Evolutionary conservation across 2,888 invertebrate genomes (phyloP), one percentile per base, ranked within the genome.

Genomic region (Dichetophora obliterata): DNA sequence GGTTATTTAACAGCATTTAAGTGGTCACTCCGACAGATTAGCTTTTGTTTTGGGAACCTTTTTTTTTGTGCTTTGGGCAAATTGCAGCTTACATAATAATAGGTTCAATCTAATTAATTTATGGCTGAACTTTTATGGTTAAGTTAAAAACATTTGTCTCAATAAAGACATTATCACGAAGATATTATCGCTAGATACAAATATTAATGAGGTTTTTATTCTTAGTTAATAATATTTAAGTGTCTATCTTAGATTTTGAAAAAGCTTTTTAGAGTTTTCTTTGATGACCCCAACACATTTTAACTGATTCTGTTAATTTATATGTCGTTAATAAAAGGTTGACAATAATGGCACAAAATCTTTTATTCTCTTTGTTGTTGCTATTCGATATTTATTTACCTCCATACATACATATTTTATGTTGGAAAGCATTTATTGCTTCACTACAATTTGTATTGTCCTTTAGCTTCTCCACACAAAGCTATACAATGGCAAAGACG

Each of bases 381-480:
- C 14, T 59, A 2, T 27, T 59, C 19, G 19, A 22, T 6, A 22
- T 22, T 43, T 43, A 43, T 43, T 43, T 43, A 43, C 43, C 43
- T 43, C 3, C n/a, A n/a, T n/a, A n/a, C n/a, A n/a, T 5, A 43
- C 11, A 43, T 43, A 37, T 37, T 37, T 8, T 37, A 43, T 43
- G 43, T 14, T 43, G 43, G 14, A 11, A 1, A 43, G 43, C 34
- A 14, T 31, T 63, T 8, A n/a, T 54, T 19, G 22, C n/a, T 63
- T 63, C 34, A 31, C n/a, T 31, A 63, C 34, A 63, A 63, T 63
- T 63, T 63, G 24, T 63, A 63, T 63, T 63, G 63, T 63, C 63
- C 63, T 63, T 34, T 63, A 31, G n/a, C n/a, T n/a, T 31, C 31
- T 27, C n/a, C 34, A 54, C 9, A 54, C 11, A 54, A n/a, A 54